These are phyloP conservation scores for Bombus huntii DNA, from an alignment of 1,140 invertebrate genomes.

Conservation along the genomic window DNA sequence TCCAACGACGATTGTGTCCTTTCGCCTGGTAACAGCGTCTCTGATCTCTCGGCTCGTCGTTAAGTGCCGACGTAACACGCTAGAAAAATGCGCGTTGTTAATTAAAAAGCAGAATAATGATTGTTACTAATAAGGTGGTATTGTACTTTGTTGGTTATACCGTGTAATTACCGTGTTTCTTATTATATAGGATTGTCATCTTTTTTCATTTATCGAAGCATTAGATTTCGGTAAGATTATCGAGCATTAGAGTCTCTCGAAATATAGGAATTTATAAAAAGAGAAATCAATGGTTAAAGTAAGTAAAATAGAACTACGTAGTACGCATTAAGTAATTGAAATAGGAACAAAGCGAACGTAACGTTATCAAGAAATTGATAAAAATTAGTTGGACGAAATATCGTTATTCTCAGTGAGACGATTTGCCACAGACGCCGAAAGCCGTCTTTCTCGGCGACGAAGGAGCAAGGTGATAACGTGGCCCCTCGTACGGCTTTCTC, in stretches of 20 bases:
- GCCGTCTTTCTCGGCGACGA: slow-evolving; percentile 13
- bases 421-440: slow-evolving; percentile 4
- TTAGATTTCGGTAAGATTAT: neutral
- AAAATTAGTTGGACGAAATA: neutral
- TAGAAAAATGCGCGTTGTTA: slow-evolving; percentile 2
- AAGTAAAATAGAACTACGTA: neutral
- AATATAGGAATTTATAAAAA: neutral
- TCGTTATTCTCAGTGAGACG: neutral
- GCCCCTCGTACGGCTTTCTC: slow-evolving; percentile 42
- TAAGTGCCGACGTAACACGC: slow-evolving; percentile 12
- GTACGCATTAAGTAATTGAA: neutral
- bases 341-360: neutral
- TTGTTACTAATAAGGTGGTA: too few relatives aligned
- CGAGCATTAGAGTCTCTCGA: neutral
- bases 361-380: neutral
- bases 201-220: neutral
- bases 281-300: too few relatives aligned
- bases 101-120: slow-evolving; percentile 49
- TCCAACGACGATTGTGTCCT: slow-evolving; percentile 70
- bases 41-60: slow-evolving; percentile 14
- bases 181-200: neutral
- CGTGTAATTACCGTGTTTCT: neutral
- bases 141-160: neutral
- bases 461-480: slow-evolving; percentile 33
- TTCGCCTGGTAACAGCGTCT: slow-evolving; percentile 39